Evolutionary conservation across 2,888 invertebrate genomes (phyloP).

Genomic region (Athalia rosae): DNA sequence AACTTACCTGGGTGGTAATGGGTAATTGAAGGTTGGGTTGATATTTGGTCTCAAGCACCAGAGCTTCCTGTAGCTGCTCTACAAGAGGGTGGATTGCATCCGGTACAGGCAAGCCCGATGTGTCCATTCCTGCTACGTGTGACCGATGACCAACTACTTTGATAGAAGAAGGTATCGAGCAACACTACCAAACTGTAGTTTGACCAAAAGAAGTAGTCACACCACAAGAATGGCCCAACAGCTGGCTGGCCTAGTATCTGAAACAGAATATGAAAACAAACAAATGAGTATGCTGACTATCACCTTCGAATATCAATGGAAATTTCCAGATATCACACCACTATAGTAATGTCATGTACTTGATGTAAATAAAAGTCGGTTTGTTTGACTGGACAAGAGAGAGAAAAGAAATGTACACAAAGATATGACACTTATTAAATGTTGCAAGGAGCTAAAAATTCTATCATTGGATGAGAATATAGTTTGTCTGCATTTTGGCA

Average conservation of each 20-base stretch:
- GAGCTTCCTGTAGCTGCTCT: slow-evolving; percentile 79
- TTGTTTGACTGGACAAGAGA: neutral
- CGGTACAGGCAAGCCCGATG: slow-evolving; percentile 72
- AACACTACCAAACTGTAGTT: slow-evolving; percentile 59
- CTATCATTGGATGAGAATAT: no score
- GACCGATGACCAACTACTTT: slow-evolving; percentile 55
- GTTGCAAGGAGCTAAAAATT: no score
- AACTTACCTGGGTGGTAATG: slow-evolving; percentile 78
- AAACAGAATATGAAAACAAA: slow-evolving; percentile 49
- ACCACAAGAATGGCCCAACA: slow-evolving; percentile 71
- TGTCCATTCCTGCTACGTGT: slow-evolving; percentile 72
- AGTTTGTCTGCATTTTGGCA: no score
- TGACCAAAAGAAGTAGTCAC: slow-evolving; percentile 65
- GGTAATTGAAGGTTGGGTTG: slow-evolving; percentile 82
- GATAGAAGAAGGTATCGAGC: slow-evolving; percentile 55
- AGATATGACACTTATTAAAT: no score
- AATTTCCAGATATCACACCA: slow-evolving; percentile 9
- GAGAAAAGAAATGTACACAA: neutral
- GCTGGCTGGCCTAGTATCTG: slow-evolving; percentile 72
- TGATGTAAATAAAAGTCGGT: slow-evolving; percentile 7
- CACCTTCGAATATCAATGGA: slow-evolving; percentile 34
- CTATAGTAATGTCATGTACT: neutral
- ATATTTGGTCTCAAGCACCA: slow-evolving; percentile 82
- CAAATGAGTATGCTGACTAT: slow-evolving; percentile 5
- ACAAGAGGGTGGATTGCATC: slow-evolving; percentile 71